Conservation (phyloP, 1,140 invertebrate species). For the Radopholus similis region DNA sequence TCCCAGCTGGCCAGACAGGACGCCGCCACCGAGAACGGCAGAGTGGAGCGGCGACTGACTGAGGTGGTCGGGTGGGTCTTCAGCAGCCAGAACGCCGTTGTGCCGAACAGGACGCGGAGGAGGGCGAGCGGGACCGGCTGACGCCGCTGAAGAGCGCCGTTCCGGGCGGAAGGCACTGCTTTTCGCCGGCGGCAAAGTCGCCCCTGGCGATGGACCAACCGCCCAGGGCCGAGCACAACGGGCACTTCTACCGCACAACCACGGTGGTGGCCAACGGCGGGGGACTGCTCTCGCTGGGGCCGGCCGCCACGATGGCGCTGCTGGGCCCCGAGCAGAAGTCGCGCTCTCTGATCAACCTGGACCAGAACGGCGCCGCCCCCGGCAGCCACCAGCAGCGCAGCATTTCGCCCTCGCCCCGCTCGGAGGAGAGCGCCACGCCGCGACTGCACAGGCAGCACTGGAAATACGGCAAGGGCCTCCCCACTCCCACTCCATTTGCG, state of each 20-base stretch:
- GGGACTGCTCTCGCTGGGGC: slow-evolving; percentile 3
- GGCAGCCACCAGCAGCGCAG: neutral
- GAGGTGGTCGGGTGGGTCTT: neutral
- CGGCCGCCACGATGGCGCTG: neutral
- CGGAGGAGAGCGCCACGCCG: neutral
- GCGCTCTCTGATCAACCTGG: slow-evolving; percentile 27
- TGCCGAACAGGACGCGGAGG: too few species aligned
- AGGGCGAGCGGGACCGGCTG: neutral
- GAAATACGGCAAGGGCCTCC: slow-evolving; percentile 5
- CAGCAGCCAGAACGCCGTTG: too few species aligned
- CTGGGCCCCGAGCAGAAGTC: slow-evolving; percentile 31
- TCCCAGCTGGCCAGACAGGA: neutral
- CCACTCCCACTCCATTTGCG: neutral
- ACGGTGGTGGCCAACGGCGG: slow-evolving; percentile 7
- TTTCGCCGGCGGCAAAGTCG: neutral
- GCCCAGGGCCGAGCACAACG: neutral
- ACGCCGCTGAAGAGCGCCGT: slow-evolving; percentile 5
- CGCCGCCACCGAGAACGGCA: neutral
- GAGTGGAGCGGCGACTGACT: neutral
- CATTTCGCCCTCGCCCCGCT: neutral
- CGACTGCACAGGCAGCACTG: slow-evolving; percentile 5
- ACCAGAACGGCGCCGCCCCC: neutral
- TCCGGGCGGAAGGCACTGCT: neutral
- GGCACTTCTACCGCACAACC: slow-evolving; percentile 16
- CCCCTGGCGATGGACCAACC: neutral